These are phyloP conservation scores for Zelostemma sp. DNA, from an alignment of 1,140 invertebrate species.

Conservation along the genomic window DNA sequence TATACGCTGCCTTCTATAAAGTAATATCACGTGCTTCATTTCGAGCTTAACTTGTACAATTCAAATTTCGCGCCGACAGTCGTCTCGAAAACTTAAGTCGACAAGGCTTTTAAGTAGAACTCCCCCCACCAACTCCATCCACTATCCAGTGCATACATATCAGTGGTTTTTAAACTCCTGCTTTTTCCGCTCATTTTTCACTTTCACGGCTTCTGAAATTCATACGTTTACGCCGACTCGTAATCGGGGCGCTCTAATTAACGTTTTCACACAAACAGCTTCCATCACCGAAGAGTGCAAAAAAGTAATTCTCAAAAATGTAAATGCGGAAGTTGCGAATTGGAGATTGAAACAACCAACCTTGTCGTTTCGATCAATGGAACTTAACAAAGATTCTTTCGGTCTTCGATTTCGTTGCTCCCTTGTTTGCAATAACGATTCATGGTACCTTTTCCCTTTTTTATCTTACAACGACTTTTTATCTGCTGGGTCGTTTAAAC, in stretches of 20 bases:
- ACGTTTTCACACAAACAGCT: background rate
- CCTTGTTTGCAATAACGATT: background rate
- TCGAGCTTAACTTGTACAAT: too few relatives aligned
- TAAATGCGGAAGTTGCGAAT: background rate
- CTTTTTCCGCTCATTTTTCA: slow-evolving; percentile 14
- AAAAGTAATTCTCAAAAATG: background rate
- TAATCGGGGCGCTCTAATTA: background rate
- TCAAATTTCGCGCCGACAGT: too few relatives aligned
- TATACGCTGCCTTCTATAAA: too few relatives aligned
- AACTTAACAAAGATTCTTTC: background rate
- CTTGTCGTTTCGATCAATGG: background rate
- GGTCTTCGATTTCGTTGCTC: background rate
- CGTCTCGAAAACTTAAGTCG: too few relatives aligned
- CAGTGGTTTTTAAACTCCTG: background rate
- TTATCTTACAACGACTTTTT: background rate
- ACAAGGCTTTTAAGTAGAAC: too few relatives aligned
- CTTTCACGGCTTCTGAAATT: slow-evolving; percentile 19
- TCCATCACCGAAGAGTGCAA: background rate
- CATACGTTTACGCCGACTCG: slow-evolving; percentile 10
- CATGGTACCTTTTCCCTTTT: background rate
- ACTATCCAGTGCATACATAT: too few relatives aligned
- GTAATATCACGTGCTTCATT: too few relatives aligned
- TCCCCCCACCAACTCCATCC: too few relatives aligned
- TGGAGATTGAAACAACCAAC: background rate
- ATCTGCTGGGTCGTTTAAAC: background rate